Percentiles rank a stretch among this genome's conserved stretches.
phyloP scores from a whole-genome alignment of 2,888 invertebrate species.

The Temnothorax unifasciatus region DNA sequence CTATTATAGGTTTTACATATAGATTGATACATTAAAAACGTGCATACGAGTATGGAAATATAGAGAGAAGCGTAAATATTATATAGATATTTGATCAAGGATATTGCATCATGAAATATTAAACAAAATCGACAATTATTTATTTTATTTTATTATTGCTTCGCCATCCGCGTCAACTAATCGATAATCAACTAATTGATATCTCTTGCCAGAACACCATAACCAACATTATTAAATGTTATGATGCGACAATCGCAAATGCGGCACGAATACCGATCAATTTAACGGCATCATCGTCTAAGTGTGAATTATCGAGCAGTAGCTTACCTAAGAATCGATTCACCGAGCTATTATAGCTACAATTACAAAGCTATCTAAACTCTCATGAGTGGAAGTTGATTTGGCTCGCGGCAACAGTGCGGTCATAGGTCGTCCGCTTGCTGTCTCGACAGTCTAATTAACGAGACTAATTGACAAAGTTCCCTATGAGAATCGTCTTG shows the following conservation, averaged over 20 bases:
- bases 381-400: slow-evolving; percentile 69
- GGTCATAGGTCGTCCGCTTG: slow-evolving; percentile 66
- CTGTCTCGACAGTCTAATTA: slow-evolving; percentile 73
- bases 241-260: slow-evolving; percentile 5
- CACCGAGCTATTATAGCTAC: slow-evolving; percentile 55
- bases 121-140: slow-evolving; percentile 30
- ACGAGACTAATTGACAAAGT: slow-evolving; percentile 76
- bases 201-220: neutral
- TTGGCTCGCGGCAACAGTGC: slow-evolving; percentile 66
- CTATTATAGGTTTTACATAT: neutral
- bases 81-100: neutral
- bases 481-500: slow-evolving; percentile 68
- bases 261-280: slow-evolving; percentile 58
- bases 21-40: neutral
- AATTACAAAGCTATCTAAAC: slow-evolving; percentile 71
- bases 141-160: slow-evolving; percentile 15
- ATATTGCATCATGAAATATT: slow-evolving; percentile 4
- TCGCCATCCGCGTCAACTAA: neutral
- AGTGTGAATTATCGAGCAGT: slow-evolving; percentile 57
- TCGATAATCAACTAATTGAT: slow-evolving; percentile 5
- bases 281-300: slow-evolving; percentile 66
- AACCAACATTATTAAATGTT: slow-evolving; percentile 48
- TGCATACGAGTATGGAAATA: neutral
- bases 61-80: neutral
- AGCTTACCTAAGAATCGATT: slow-evolving; percentile 67